phyloP scores from a whole-genome alignment of 1,140 invertebrate genomes.

The Achatina immaculata region DNA sequence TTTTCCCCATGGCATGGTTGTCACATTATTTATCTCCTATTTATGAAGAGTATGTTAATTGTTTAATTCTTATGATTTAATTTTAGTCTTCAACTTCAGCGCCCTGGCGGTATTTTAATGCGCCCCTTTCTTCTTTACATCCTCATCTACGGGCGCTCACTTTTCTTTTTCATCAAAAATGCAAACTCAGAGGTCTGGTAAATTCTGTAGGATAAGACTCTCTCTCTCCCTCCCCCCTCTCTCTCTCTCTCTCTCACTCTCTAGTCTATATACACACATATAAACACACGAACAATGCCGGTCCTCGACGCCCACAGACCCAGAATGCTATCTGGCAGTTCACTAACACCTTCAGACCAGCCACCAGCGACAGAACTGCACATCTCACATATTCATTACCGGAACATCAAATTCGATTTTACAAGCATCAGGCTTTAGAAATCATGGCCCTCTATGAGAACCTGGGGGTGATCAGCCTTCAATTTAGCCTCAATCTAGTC shows the following conservation, averaged over 20 bases:
- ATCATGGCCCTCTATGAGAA: not conserved
- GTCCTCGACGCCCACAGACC: not conserved
- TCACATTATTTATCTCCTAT: no score
- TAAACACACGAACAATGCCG: not conserved
- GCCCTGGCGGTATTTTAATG: no score
- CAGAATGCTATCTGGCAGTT: not conserved
- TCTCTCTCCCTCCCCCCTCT: not conserved
- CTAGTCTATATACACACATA: not conserved
- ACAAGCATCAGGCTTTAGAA: not conserved
- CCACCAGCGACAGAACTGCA: not conserved
- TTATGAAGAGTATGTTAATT: no score
- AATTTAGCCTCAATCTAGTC: constrained; percentile 2
- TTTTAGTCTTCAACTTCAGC: no score
- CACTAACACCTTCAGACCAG: not conserved
- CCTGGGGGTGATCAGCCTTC: not conserved
- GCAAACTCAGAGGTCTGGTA: no score
- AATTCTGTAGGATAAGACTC: no score
- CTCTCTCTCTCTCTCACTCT: not conserved
- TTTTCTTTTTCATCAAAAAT: no score
- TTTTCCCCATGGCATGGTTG: no score
- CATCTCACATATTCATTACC: not conserved
- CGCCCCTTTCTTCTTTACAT: no score
- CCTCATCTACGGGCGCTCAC: no score
- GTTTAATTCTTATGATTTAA: no score
- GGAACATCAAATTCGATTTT: not conserved